phyloP scores from a whole-genome alignment of 1,140 invertebrate species.

The Bombus polaris region DNA sequence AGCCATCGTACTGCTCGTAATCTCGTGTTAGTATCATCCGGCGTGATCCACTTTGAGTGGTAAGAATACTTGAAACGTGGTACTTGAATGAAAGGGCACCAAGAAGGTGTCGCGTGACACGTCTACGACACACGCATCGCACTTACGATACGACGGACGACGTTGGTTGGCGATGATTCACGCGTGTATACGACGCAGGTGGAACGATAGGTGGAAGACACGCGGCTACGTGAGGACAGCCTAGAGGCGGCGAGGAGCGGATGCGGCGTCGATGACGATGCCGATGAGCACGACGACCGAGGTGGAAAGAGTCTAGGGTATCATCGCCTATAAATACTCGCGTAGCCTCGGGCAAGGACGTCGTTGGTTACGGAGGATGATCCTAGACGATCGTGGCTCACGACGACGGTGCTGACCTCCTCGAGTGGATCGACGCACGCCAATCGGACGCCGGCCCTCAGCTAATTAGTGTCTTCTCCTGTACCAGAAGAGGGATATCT shows the following conservation, averaged over 20 bases:
- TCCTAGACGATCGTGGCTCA: constrained; percentile 50
- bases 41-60: neutral
- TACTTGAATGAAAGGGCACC: constrained; percentile 52
- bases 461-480: constrained; percentile 63
- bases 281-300: constrained; percentile 43
- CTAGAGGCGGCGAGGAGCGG: neutral
- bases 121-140: constrained; percentile 6
- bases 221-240: neutral
- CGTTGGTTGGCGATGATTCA: constrained; percentile 55
- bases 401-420: constrained; percentile 44
- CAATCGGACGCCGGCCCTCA: constrained; percentile 35
- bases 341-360: constrained; percentile 71
- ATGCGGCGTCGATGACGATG: constrained; percentile 34
- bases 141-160: constrained; percentile 30
- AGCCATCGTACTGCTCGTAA: constrained; percentile 28
- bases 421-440: constrained; percentile 46
- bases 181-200: constrained; percentile 44
- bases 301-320: constrained; percentile 62
- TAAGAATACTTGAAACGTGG: neutral
- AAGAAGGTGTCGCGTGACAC: constrained; percentile 54
- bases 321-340: constrained; percentile 72
- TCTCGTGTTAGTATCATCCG: neutral
- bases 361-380: constrained; percentile 59
- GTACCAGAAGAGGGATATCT: constrained; percentile 33
- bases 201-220: constrained; percentile 22